Percentiles rank a stretch among this genome's conserved stretches.
Evolutionary conservation across 2,888 invertebrate genomes (phyloP).

Genomic region (Ctena decussata): DNA sequence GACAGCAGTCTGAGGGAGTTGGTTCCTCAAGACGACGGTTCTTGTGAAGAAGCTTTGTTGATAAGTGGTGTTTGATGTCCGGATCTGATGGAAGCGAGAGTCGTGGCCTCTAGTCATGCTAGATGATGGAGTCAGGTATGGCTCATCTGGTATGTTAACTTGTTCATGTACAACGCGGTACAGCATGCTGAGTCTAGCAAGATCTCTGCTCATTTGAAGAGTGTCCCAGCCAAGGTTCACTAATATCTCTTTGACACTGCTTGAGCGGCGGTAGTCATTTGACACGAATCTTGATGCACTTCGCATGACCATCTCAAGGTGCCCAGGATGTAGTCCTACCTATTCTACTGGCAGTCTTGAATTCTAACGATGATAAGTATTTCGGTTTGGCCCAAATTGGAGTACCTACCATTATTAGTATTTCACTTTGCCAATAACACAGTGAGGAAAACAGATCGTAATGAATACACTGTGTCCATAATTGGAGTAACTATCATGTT

Average conservation of each 20-base stretch:
- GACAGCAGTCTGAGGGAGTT: background rate
- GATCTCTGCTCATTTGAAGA: background rate
- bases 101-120: constrained; percentile 3
- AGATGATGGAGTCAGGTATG: background rate
- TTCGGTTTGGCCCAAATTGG: too few relatives aligned
- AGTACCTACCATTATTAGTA: too few relatives aligned
- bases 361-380: too few relatives aligned
- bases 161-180: background rate
- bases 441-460: too few relatives aligned
- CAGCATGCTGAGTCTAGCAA: background rate
- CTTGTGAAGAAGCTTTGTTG: background rate
- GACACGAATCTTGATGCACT: background rate
- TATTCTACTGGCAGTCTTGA: too few relatives aligned
- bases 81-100: constrained; percentile 9
- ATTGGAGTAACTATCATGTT: too few relatives aligned
- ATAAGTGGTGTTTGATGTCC: background rate
- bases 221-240: background rate
- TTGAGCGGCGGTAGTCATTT: background rate
- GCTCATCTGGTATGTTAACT: background rate
- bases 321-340: too few relatives aligned
- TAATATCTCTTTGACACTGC: background rate
- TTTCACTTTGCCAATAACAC: too few relatives aligned
- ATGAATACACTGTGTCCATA: too few relatives aligned
- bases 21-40: background rate
- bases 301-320: too few relatives aligned